Base-by-base conservation (phyloP, 2,113 vertebrate species). In the Loxodonta africana region DNA sequence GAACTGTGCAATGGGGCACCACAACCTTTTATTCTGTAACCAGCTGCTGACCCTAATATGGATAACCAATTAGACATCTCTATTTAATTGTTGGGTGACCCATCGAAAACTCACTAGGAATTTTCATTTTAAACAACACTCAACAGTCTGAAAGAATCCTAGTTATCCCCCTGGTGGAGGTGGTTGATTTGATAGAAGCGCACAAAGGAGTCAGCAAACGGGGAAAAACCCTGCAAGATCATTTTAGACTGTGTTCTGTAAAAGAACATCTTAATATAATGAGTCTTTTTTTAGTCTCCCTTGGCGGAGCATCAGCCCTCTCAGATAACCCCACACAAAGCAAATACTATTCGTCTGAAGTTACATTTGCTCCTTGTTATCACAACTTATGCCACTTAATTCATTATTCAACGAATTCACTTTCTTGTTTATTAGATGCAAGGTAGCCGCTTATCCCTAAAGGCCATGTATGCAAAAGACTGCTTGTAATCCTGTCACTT, bases 61-160 rank as follows among this genome's bases (percentile, higher is more conserved):
- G 98, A 99, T 98, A 99, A 99, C 99, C 99, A 99, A 99, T 99
- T 99, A 99, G 99, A 99, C 98, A 99, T 99, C 99, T 99, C 99
- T 99, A 99, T 99, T 99, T 99, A 99, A 99, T 99, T 99, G 99
- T 98, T 98, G 99, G 98, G 97, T 98, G 98, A 99, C 98, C 98
- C 97, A 98, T 98, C 98, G 98, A 97, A 98, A 99, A 99, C 97
- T 98, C 98, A 98, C 98, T 96, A 98, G 97, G 98, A 98, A 99
- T 99, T 98, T 98, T 99, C 98, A 98, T 99, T 98, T 99, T 98
- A 98, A 98, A 98, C 97, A 98, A 98, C 97, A 97, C 96, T 98
- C 96, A 95, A 95, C 41, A 76, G 97, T 97, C 96, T 98, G 96
- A 97, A 98, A 98, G 97, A 97, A 97, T 97, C 91, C 83, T 95